These are phyloP conservation scores for Apogon talboti DNA, from an alignment of 2,797 vertebrate species.

Conservation along the genomic window DNA sequence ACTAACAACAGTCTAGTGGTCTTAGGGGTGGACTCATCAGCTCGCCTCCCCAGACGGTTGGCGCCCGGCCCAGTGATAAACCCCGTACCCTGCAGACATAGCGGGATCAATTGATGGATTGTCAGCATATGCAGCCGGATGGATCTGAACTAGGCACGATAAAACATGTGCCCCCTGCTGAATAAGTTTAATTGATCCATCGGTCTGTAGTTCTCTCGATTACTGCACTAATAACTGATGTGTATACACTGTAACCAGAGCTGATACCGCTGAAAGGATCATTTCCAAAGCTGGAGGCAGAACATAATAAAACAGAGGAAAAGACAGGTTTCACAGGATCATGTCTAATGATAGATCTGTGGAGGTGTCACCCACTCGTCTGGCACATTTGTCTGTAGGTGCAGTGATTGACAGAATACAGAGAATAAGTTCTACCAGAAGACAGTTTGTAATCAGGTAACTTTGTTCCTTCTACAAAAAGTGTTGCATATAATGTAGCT, in stretches of 20 bases:
- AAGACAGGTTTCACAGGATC: conserved; percentile 1
- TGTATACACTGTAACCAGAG: conserved; percentile 30
- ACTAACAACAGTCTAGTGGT: conserved; percentile 14
- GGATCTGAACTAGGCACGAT: conserved; percentile 46
- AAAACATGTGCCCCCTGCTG: conserved; percentile 43
- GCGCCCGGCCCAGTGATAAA: conserved; percentile 57
- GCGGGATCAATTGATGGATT: conserved; percentile 64
- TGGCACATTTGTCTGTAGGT: conserved; percentile 5
- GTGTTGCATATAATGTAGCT: too few species aligned
- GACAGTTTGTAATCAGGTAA: neutral
- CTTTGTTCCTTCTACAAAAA: too few species aligned
- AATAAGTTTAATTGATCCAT: conserved; percentile 60
- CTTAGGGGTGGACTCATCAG: conserved; percentile 29
- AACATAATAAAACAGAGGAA: neutral
- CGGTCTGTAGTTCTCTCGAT: conserved; percentile 45
- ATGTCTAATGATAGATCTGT: conserved; percentile 13
- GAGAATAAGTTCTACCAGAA: neutral
- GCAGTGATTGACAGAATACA: conserved; percentile 5
- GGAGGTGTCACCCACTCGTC: neutral
- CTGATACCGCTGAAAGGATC: neutral
- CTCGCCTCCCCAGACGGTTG: conserved; percentile 43
- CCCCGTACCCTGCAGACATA: conserved; percentile 57
- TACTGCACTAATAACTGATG: conserved; percentile 50
- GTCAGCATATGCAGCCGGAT: conserved; percentile 51
- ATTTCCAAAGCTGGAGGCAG: neutral